Percentiles rank a stretch among this genome's conserved stretches.
Conservation (phyloP, 2,113 vertebrate species). For the Acrocephalus arundinaceus region DNA sequence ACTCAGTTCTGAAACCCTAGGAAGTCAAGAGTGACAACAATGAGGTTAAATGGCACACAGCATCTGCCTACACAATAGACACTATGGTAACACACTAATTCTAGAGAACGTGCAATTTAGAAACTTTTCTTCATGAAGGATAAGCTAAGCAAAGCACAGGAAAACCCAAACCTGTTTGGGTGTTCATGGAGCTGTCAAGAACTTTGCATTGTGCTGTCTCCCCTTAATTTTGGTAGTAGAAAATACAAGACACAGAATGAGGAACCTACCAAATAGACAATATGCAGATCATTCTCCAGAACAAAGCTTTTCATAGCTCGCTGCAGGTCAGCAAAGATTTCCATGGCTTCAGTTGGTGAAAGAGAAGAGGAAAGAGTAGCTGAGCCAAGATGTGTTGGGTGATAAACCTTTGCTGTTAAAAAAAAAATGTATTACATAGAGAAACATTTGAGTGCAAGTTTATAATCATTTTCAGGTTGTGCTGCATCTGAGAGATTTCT, state of each 20-base stretch:
- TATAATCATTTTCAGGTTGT: neutral
- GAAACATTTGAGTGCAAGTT: neutral
- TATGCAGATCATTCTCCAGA: slow-evolving; percentile 94
- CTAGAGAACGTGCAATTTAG: neutral
- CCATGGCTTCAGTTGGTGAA: slow-evolving; percentile 90
- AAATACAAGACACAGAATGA: neutral
- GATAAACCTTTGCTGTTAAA: slow-evolving; percentile 80
- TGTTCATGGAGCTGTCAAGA: neutral
- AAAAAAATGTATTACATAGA: neutral
- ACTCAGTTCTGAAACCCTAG: neutral
- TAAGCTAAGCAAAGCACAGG: neutral
- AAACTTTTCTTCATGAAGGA: neutral
- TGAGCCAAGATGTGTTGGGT: slow-evolving; percentile 89
- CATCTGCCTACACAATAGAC: neutral
- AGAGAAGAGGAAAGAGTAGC: slow-evolving; percentile 95
- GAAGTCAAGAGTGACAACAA: neutral
- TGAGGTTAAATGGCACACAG: neutral
- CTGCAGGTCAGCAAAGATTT: slow-evolving; percentile 96
- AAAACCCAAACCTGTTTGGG: rapidly evolving
- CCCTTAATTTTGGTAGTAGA: neutral
- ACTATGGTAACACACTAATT: neutral
- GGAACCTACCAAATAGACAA: slow-evolving; percentile 89
- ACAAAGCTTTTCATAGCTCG: slow-evolving; percentile 98
- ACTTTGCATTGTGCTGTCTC: neutral
- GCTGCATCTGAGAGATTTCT: neutral